phyloP scores from a whole-genome alignment of 2,113 vertebrate genomes.

The Ascaphus truei region DNA sequence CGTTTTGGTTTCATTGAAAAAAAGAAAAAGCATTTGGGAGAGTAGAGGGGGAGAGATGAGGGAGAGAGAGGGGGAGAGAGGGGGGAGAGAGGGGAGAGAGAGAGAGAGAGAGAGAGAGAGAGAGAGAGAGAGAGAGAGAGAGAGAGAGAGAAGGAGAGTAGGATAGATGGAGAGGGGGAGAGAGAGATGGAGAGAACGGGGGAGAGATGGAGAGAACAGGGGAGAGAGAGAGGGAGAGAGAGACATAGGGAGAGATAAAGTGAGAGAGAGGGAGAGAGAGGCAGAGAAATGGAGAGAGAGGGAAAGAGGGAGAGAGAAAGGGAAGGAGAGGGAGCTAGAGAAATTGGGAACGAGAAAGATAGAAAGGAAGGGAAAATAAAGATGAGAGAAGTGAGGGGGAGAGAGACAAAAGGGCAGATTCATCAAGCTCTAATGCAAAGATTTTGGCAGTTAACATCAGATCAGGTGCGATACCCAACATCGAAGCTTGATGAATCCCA shows the following conservation, averaged over 20 bases:
- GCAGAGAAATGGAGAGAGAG: background rate
- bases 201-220: background rate
- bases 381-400: background rate
- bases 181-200: background rate
- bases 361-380: background rate
- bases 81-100: background rate
- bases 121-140: too few species aligned
- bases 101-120: background rate
- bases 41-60: background rate
- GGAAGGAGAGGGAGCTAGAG: background rate
- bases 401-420: background rate
- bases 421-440: too few species aligned
- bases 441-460: too few species aligned
- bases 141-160: background rate
- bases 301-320: background rate
- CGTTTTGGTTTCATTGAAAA: constrained; percentile 30
- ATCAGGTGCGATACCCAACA: too few species aligned
- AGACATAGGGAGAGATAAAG: background rate
- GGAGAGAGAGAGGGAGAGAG: background rate
- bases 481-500: too few species aligned
- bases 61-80: background rate
- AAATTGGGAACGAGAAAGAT: background rate
- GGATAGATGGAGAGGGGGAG: too few species aligned
- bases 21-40: constrained; percentile 23
- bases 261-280: background rate